phyloP scores from a whole-genome alignment of 2,888 invertebrate species.

The Ophion slaviceki region DNA sequence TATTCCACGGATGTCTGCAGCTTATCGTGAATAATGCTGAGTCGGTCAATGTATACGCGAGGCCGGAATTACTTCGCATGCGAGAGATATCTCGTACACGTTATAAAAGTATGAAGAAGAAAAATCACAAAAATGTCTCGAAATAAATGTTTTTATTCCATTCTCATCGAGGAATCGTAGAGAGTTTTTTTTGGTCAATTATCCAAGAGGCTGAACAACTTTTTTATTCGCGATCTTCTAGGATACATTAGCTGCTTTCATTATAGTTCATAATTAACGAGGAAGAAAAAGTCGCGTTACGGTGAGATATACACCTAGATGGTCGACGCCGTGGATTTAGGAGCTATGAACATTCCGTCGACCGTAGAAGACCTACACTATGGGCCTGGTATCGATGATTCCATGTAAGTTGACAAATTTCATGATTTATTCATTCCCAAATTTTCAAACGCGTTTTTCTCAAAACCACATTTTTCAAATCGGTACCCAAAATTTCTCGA shows the following conservation, averaged over 20 bases:
- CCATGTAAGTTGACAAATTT: too few relatives aligned
- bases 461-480: too few relatives aligned
- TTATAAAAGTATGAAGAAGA: not conserved
- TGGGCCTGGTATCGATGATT: too few relatives aligned
- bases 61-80: not conserved
- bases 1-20: slow-evolving; percentile 3
- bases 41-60: slow-evolving; percentile 2
- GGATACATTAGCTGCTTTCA: not conserved
- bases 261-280: too few relatives aligned
- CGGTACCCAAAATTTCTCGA: too few relatives aligned
- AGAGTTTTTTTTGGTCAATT: not conserved
- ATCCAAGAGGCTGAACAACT: not conserved
- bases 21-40: slow-evolving; percentile 36
- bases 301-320: too few relatives aligned
- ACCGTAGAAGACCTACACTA: too few relatives aligned
- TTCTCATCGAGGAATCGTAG: not conserved
- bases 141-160: slow-evolving; percentile 4
- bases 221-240: not conserved
- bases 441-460: too few relatives aligned
- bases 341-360: too few relatives aligned
- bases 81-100: not conserved
- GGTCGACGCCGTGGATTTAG: too few relatives aligned
- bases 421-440: too few relatives aligned
- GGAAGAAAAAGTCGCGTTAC: too few relatives aligned
- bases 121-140: not conserved